These are phyloP conservation scores for Lampropteryx suffumata DNA, from an alignment of 2,888 invertebrate genomes.

Conservation along the genomic window DNA sequence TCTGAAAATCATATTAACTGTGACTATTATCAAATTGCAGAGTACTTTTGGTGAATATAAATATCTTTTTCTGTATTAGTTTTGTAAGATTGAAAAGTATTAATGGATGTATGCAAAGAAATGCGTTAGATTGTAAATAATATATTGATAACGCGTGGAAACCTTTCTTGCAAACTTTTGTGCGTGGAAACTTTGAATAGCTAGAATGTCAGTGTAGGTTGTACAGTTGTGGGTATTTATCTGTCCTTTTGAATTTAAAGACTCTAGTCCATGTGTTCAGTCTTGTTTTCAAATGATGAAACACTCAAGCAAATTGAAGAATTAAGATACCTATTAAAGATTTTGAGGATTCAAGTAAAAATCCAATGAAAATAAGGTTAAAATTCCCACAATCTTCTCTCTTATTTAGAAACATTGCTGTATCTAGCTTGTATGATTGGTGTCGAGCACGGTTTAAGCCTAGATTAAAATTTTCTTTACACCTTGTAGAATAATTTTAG, in stretches of 20 bases:
- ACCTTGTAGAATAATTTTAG: conserved; percentile 48
- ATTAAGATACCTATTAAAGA: too few relatives aligned
- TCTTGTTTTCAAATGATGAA: conserved; percentile 7
- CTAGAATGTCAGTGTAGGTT: conserved; percentile 8
- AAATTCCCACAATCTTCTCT: too few relatives aligned
- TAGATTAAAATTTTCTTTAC: conserved; percentile 55
- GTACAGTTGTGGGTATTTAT: neutral
- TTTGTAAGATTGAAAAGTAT: conserved; percentile 39
- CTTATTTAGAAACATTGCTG: conserved; percentile 32
- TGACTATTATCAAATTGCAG: conserved; percentile 14
- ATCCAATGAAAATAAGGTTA: neutral
- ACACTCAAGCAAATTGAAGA: neutral
- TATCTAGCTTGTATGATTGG: conserved; percentile 49
- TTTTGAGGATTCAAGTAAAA: too few relatives aligned
- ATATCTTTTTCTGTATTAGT: conserved; percentile 44
- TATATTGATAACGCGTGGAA: too few relatives aligned
- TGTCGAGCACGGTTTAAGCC: conserved; percentile 76
- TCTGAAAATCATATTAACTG: neutral
- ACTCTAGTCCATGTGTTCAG: conserved; percentile 24
- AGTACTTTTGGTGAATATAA: conserved; percentile 43
- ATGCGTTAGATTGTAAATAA: conserved; percentile 57
- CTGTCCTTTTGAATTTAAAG: conserved; percentile 12
- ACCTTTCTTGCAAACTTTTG: too few relatives aligned
- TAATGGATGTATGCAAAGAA: conserved; percentile 27
- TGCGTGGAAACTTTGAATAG: too few relatives aligned